Conservation (phyloP, 1,140 invertebrate genomes). For the Nautilus pompilius region DNA sequence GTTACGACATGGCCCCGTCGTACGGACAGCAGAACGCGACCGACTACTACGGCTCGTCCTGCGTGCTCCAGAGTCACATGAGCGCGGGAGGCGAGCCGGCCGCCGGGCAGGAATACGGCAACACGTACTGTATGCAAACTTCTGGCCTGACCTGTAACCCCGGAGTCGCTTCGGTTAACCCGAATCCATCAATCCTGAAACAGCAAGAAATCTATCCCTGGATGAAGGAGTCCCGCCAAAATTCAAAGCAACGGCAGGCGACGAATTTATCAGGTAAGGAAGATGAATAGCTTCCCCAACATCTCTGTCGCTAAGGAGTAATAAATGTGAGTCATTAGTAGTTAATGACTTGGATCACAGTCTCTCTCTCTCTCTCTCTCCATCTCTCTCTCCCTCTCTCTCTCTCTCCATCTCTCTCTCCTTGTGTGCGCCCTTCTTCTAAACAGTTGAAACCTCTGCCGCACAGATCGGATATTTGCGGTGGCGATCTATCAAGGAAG, state of each 20-base stretch:
- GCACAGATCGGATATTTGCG: too few species aligned
- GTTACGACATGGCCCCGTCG: conserved; percentile 13
- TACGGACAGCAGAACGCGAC: conserved; percentile 13
- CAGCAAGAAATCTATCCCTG: conserved; percentile 37
- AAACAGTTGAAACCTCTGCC: conserved; percentile 8
- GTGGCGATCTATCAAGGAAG: too few species aligned
- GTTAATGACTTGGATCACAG: neutral
- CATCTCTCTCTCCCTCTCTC: conserved; percentile 5
- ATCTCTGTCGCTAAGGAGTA: too few species aligned
- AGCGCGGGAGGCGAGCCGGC: conserved; percentile 5
- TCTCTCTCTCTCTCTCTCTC: conserved; percentile 4
- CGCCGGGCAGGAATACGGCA: conserved; percentile 2
- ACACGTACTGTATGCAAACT: neutral
- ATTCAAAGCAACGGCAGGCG: conserved; percentile 31
- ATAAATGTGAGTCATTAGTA: neutral
- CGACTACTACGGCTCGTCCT: conserved; percentile 10
- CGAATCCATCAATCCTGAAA: conserved; percentile 8
- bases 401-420: conserved; percentile 6
- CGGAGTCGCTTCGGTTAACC: conserved; percentile 7
- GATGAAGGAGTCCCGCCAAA: conserved; percentile 44
- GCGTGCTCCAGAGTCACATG: conserved; percentile 16
- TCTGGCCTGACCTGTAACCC: neutral
- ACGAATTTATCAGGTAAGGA: neutral
- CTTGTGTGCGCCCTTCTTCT: neutral
- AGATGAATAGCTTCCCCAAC: neutral